Conservation (phyloP, 2,888 invertebrate species). For the Hemithea aestivaria region DNA sequence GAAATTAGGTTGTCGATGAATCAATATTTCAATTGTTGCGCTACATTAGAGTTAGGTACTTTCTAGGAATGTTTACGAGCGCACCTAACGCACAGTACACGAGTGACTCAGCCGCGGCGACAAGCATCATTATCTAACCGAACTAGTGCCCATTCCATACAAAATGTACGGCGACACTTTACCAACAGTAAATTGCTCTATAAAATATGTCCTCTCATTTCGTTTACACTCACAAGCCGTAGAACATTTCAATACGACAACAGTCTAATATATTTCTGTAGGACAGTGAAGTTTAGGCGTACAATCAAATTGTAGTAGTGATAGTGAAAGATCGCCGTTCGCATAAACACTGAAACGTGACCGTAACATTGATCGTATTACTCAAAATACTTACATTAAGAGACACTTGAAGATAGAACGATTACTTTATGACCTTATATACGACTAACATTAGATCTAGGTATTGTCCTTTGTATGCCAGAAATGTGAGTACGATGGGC, state of each 20-base stretch:
- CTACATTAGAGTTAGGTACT: too few relatives aligned
- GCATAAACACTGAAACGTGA: slow-evolving; percentile 56
- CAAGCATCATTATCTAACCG: slow-evolving; percentile 39
- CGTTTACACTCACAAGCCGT: slow-evolving; percentile 39
- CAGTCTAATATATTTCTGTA: slow-evolving; percentile 47
- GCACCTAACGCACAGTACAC: neutral
- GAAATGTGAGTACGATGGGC: slow-evolving; percentile 67
- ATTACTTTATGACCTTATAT: slow-evolving; percentile 74
- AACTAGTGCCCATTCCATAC: slow-evolving; percentile 30
- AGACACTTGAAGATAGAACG: slow-evolving; percentile 78
- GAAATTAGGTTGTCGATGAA: too few relatives aligned
- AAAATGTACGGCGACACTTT: slow-evolving; percentile 45
- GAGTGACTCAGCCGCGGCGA: slow-evolving; percentile 21
- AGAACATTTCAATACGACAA: slow-evolving; percentile 53
- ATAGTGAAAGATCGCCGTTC: slow-evolving; percentile 24
- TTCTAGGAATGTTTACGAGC: too few relatives aligned
- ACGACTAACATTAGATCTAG: slow-evolving; percentile 78
- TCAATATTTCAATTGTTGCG: too few relatives aligned
- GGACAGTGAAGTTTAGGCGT: slow-evolving; percentile 40
- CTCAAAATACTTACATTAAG: slow-evolving; percentile 72
- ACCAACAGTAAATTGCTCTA: slow-evolving; percentile 42
- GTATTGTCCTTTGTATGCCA: slow-evolving; percentile 80
- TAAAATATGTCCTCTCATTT: slow-evolving; percentile 35
- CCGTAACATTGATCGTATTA: slow-evolving; percentile 62
- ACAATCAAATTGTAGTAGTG: slow-evolving; percentile 34